Evolutionary conservation across 2,113 vertebrate genomes (phyloP).

Genomic region (Scartelaos histophorus): DNA sequence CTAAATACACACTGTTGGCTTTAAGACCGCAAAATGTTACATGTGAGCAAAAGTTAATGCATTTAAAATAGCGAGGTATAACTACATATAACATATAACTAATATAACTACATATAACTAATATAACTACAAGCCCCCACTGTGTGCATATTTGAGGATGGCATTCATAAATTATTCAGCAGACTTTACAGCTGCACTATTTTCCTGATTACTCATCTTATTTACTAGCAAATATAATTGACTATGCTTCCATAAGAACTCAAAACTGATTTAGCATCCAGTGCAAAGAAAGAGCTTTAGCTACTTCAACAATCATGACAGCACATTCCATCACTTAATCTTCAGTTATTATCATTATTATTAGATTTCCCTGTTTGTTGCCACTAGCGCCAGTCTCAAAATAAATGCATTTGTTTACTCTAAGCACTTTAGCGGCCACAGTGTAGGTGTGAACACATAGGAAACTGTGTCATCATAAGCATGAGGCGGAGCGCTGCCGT

Average conservation of each 20-base stretch:
- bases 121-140: neutral
- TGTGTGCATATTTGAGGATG: neutral
- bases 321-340: neutral
- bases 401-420: conserved; percentile 52
- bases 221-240: neutral
- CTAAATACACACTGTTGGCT: conserved; percentile 15
- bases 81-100: neutral
- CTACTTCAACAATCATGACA: conserved; percentile 13
- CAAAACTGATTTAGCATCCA: neutral
- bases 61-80: neutral
- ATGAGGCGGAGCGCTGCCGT: conserved; percentile 33
- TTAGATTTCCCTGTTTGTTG: conserved; percentile 7
- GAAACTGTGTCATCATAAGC: conserved; percentile 48
- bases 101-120: neutral
- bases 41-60: neutral
- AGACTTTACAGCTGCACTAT: neutral
- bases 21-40: neutral
- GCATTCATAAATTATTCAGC: conserved; percentile 2
- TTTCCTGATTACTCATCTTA: conserved; percentile 6
- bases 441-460: conserved; percentile 22
- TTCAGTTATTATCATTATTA: neutral
- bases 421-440: conserved; percentile 29
- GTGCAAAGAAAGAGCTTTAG: neutral
- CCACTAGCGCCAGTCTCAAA: conserved; percentile 18
- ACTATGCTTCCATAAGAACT: conserved; percentile 1